A percentile compares a stretch with the other conserved stretches of the same genome.
These are phyloP conservation scores for Callospermophilus lateralis DNA, from an alignment of 2,113 vertebrate genomes.

Conservation along the genomic window DNA sequence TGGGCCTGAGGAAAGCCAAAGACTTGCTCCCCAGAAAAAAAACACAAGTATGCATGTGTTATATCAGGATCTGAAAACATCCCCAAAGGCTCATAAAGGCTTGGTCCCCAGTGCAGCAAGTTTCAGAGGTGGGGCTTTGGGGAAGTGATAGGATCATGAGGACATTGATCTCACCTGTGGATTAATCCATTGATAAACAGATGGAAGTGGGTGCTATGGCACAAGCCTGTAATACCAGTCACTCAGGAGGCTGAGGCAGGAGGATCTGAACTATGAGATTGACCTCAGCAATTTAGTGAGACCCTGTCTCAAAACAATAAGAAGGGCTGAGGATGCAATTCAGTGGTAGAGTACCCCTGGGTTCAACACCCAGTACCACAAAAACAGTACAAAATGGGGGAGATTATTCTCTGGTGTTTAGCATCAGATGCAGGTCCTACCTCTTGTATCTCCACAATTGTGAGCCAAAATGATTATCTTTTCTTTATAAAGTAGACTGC, in stretches of 20 bases:
- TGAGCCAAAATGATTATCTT: background rate
- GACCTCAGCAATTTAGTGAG: no score
- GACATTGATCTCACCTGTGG: background rate
- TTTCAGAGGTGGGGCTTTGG: background rate
- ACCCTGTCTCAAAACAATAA: background rate
- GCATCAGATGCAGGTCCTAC: background rate
- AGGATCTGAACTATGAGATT: no score
- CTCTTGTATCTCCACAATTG: background rate
- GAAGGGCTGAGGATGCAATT: no score
- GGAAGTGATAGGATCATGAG: background rate
- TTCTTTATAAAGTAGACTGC: background rate
- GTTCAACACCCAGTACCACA: no score
- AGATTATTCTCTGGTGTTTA: background rate
- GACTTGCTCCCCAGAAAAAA: background rate
- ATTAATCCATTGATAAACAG: background rate
- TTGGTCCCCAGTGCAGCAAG: background rate
- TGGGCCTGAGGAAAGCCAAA: constrained; percentile 26
- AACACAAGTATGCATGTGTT: background rate
- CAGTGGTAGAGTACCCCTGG: background rate
- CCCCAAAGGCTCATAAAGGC: background rate
- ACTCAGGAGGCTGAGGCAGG: no score
- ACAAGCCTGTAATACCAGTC: no score
- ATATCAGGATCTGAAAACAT: background rate
- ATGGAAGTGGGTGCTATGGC: background rate
- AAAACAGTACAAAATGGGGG: background rate